phyloP scores from a whole-genome alignment of 2,888 invertebrate genomes.

The Melinaea menophilus region DNA sequence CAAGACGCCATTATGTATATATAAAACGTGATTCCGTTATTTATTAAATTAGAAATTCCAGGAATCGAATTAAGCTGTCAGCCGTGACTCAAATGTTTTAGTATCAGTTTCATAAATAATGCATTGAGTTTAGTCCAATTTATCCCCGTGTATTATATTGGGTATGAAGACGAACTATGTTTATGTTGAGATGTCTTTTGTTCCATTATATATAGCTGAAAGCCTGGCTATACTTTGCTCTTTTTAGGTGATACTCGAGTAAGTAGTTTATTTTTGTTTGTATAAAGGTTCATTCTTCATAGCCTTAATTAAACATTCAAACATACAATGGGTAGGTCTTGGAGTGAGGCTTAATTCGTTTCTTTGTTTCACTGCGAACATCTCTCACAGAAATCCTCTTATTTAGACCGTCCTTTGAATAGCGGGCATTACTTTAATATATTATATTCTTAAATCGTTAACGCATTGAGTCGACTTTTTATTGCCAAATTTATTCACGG shows the following conservation, averaged over 20 bases:
- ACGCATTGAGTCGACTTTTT: background rate
- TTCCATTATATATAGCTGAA: background rate
- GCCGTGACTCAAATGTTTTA: background rate
- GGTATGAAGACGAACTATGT: background rate
- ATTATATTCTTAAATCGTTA: constrained; percentile 5
- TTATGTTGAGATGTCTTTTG: background rate
- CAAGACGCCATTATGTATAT: background rate
- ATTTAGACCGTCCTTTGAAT: constrained; percentile 26
- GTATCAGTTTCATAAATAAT: background rate
- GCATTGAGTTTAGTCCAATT: background rate
- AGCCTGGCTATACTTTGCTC: background rate
- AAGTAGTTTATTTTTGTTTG: constrained; percentile 5
- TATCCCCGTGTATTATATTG: background rate
- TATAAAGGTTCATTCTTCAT: constrained; percentile 2
- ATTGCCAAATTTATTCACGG: background rate
- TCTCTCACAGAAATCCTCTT: constrained; percentile 27
- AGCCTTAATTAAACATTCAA: constrained; percentile 36
- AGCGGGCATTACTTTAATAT: constrained; percentile 19
- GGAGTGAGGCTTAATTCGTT: constrained; percentile 34
- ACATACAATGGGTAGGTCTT: constrained; percentile 31
- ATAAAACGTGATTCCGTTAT: background rate
- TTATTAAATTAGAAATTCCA: background rate
- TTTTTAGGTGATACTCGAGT: constrained; percentile 1
- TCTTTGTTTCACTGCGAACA: constrained; percentile 33
- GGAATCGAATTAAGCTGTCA: background rate